Percentiles rank a stretch among this genome's conserved stretches.
Conservation (phyloP, 2,113 vertebrate genomes). For the Nicator chloris region DNA sequence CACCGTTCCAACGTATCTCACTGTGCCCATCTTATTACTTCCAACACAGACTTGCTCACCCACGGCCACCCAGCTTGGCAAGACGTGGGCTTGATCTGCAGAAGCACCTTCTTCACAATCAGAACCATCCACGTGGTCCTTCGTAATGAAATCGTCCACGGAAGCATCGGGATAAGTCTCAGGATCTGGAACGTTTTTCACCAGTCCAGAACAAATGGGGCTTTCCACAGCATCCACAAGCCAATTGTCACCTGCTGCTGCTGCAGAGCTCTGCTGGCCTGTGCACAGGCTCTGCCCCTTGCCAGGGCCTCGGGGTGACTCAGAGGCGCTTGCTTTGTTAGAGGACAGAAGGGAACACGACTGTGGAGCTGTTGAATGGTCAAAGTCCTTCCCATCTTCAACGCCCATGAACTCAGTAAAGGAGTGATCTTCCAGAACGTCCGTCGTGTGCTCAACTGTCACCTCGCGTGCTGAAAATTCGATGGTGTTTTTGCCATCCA, state of each 20-base stretch:
- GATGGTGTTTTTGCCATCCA: slow-evolving; percentile 9
- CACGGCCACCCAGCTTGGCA: slow-evolving; percentile 76
- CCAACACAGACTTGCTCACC: slow-evolving; percentile 82
- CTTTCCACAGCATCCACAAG: background rate
- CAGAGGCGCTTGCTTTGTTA: background rate
- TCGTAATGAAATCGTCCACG: background rate
- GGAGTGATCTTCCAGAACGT: slow-evolving; percentile 75
- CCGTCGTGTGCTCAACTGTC: slow-evolving; percentile 61
- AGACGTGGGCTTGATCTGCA: slow-evolving; percentile 45
- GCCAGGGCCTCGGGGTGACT: background rate
- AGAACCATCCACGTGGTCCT: slow-evolving; percentile 56
- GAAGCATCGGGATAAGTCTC: slow-evolving; percentile 25
- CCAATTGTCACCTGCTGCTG: background rate
- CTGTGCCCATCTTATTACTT: slow-evolving; percentile 71
- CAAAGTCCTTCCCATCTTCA: slow-evolving; percentile 82
- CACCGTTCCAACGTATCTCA: slow-evolving; percentile 80
- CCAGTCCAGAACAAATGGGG: background rate
- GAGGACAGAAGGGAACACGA: slow-evolving; percentile 29
- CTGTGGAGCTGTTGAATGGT: slow-evolving; percentile 58
- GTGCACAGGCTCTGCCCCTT: background rate
- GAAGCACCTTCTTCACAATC: slow-evolving; percentile 72
- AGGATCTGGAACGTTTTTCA: background rate
- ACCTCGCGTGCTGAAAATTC: slow-evolving; percentile 60
- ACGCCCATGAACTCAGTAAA: slow-evolving; percentile 96
- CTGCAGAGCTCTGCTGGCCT: background rate